Evolutionary conservation across 2,888 invertebrate species (phyloP).

Genomic region (Gisinianus flammeolus): DNA sequence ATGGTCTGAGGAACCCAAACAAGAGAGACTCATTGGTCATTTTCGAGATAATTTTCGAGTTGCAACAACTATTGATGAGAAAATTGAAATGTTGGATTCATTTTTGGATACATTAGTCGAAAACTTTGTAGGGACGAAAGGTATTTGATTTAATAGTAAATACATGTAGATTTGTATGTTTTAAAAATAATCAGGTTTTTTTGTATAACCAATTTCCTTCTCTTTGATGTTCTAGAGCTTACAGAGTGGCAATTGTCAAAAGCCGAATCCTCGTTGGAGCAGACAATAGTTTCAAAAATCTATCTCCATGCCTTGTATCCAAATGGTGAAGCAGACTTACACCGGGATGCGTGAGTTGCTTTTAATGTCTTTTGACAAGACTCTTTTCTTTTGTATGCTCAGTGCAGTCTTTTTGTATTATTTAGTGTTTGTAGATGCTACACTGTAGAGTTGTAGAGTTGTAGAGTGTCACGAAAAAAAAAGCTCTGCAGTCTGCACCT

Average conservation of each 20-base stretch:
- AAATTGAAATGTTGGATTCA: slow-evolving; percentile 83
- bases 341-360: slow-evolving; percentile 79
- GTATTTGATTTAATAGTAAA: slow-evolving; percentile 33
- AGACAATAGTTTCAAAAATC: slow-evolving; percentile 87
- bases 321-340: slow-evolving; percentile 93
- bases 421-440: too few species aligned
- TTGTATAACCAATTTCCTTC: too few species aligned
- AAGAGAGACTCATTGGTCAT: slow-evolving; percentile 73
- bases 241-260: slow-evolving; percentile 70
- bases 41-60: slow-evolving; percentile 82
- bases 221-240: too few species aligned
- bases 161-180: neutral
- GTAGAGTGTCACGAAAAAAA: too few species aligned
- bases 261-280: slow-evolving; percentile 83
- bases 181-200: too few species aligned
- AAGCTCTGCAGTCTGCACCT: too few species aligned
- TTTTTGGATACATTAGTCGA: slow-evolving; percentile 70
- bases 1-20: slow-evolving; percentile 73
- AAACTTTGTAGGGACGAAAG: slow-evolving; percentile 51
- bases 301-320: slow-evolving; percentile 94
- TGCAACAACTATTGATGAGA: slow-evolving; percentile 85
- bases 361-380: slow-evolving; percentile 18
- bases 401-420: too few species aligned
- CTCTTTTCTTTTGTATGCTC: too few species aligned
- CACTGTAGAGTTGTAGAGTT: too few species aligned